Evolutionary conservation across 2,888 invertebrate genomes (phyloP).

Genomic region (Eulithis prunata): DNA sequence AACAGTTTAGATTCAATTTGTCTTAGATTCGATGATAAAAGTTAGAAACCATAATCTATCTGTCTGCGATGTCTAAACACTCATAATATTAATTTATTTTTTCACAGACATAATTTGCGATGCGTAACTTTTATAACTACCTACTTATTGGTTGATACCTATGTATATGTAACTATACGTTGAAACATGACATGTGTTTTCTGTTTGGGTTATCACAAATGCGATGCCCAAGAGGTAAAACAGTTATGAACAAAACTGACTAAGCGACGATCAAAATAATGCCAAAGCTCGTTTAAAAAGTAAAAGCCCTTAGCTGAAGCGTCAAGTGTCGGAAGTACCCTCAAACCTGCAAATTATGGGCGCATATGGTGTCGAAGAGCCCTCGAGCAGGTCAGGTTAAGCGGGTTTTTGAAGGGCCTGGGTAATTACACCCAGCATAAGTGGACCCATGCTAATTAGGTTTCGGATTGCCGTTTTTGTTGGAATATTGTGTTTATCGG

Average conservation of each 20-base stretch:
- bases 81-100: too few species aligned
- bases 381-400: slow-evolving; percentile 32
- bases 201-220: too few species aligned
- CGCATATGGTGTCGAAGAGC: slow-evolving; percentile 31
- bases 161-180: too few species aligned
- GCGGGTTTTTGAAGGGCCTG: slow-evolving; percentile 35
- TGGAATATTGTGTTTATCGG: slow-evolving; percentile 6
- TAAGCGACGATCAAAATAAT: slow-evolving; percentile 12
- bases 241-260: not conserved
- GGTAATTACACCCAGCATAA: slow-evolving; percentile 38
- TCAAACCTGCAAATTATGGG: slow-evolving; percentile 42
- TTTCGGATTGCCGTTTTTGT: slow-evolving; percentile 40
- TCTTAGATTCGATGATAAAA: not conserved
- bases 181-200: too few species aligned
- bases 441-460: slow-evolving; percentile 42
- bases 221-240: too few species aligned
- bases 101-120: too few species aligned
- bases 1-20: not conserved
- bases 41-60: not conserved
- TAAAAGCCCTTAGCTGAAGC: slow-evolving; percentile 28
- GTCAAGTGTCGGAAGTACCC: slow-evolving; percentile 34
- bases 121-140: too few species aligned
- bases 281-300: slow-evolving; percentile 33
- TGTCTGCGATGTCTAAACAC: not conserved
- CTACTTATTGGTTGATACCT: too few species aligned